Base-by-base conservation (phyloP, 1,140 invertebrate species). In the Papilio glaucus region DNA sequence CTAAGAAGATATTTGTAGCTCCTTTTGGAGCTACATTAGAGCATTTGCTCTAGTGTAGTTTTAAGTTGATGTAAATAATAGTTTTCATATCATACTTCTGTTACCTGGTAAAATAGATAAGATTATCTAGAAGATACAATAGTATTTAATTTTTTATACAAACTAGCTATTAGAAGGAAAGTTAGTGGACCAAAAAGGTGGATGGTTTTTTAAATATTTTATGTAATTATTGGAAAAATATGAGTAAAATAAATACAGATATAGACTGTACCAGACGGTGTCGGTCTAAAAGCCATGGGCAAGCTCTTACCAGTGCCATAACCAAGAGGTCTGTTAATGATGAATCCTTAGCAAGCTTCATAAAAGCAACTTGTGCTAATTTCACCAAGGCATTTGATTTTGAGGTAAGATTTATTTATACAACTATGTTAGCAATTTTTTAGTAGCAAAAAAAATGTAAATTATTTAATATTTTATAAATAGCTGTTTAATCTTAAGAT, bases 251-350 rank as follows among this genome's bases (percentile, higher is more conserved):
- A 62, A 85, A 86, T 68, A 61, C 68, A 71, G 89, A 92, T 74
- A 73, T 85, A 33, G 93, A 94, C 72, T 95, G 95, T 83, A 94
- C 93, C 8, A 88, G 84, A 29, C 92, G 91, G 75, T 96, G 96
- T 78, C 93, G 90, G 71, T 96, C 95, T n/a, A 87, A 89, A 21
- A 79, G 88, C 67, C 96, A 96, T 86, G 95, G 94, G n/a, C 89
- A 94, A 49, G 84, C 93, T 57, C 81, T 96, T 2, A 95, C 94
- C 63, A 90, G 94, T 82, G 94, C 95, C 7, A 93, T 96, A 37
- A 95, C 95, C 0, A 95, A 95, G 84, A 85, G 94, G 82, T 88
- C 92, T 72, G 90, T 95, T n/a, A 91, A 78, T 42, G 94, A 95
- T 86, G 79, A 85, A 65, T 91, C 94, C 49, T 83, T 95, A 15